Evolutionary conservation across 2,888 invertebrate species (phyloP).

Genomic region (Pandemis cinnamomeana): DNA sequence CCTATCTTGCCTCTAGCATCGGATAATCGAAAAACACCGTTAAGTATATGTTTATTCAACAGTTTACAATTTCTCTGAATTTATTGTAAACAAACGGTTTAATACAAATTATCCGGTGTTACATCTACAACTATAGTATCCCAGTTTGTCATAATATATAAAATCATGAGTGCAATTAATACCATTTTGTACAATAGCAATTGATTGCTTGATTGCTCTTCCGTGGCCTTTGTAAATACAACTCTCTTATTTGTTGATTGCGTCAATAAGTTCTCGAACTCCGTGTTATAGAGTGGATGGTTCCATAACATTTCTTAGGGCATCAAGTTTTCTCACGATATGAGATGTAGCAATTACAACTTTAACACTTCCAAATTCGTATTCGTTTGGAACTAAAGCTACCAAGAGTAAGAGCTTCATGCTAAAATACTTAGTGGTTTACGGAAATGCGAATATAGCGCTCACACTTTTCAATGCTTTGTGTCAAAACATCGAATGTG

Average conservation of each 20-base stretch:
- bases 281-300: constrained; percentile 17
- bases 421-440: too few relatives aligned
- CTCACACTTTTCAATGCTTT: too few relatives aligned
- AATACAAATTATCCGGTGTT: too few relatives aligned
- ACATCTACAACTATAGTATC: neutral
- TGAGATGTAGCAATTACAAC: neutral
- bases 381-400: too few relatives aligned
- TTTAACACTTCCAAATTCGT: too few relatives aligned
- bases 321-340: neutral
- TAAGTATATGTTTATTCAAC: too few relatives aligned
- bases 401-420: too few relatives aligned
- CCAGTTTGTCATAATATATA: neutral
- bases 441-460: too few relatives aligned
- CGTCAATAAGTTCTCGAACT: constrained; percentile 4
- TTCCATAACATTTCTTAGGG: neutral
- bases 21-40: too few relatives aligned
- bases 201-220: constrained; percentile 2
- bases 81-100: too few relatives aligned
- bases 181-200: constrained; percentile 15
- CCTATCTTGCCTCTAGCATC: neutral
- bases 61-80: too few relatives aligned
- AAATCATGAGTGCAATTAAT: constrained; percentile 6
- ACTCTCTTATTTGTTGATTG: constrained; percentile 28
- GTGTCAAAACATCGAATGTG: neutral
- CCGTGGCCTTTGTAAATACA: constrained; percentile 14